Evolutionary conservation across 2,888 invertebrate species (phyloP).

Genomic region (Aspidapion aeneum): DNA sequence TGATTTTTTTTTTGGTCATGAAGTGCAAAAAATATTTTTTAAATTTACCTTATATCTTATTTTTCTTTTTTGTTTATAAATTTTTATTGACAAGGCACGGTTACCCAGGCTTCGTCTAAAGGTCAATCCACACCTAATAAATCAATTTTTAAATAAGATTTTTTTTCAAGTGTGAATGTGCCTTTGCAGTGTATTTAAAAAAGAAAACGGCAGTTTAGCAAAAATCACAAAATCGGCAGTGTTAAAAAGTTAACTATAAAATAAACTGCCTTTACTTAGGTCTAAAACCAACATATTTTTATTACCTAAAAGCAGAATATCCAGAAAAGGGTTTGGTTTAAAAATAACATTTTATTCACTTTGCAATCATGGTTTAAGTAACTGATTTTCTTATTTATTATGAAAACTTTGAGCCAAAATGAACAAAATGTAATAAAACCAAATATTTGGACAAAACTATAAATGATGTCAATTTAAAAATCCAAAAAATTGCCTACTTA

Average conservation of each 20-base stretch:
- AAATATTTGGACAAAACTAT: no score
- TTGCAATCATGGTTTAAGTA: no score
- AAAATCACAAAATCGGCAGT: background rate
- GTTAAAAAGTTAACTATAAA: background rate
- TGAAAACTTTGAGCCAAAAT: no score
- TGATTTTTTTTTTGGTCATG: constrained; percentile 34
- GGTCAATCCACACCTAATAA: constrained; percentile 13
- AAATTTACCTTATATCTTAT: constrained; percentile 25
- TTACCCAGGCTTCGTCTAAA: constrained; percentile 36
- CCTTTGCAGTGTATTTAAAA: background rate
- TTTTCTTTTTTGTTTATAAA: constrained; percentile 14
- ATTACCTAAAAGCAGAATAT: background rate
- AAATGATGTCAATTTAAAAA: no score
- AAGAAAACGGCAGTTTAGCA: background rate
- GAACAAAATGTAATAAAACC: no score
- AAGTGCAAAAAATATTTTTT: constrained; percentile 43
- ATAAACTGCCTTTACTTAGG: background rate
- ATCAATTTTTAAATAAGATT: constrained; percentile 33
- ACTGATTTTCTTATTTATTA: no score
- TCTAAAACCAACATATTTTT: background rate
- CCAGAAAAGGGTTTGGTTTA: no score
- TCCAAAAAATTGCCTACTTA: background rate
- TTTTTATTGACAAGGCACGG: constrained; percentile 32
- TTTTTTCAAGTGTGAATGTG: constrained; percentile 31
- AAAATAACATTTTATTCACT: no score